Conservation (phyloP, 1,140 invertebrate genomes). For the Brachionus manjavacas region DNA sequence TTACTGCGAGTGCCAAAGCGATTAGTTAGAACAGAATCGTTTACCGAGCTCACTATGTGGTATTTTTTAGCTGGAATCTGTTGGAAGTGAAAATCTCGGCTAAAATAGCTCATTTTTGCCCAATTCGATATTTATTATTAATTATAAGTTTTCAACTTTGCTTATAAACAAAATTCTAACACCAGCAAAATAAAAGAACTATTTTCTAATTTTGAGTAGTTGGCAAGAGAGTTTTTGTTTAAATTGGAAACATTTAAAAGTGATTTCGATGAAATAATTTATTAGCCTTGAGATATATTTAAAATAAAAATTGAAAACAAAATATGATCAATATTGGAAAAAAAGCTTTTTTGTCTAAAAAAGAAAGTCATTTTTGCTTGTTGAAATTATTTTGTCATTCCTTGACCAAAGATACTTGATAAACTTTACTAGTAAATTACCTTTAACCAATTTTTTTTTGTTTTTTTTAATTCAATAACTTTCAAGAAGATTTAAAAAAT, state of each 20-base stretch:
- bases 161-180: neutral
- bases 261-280: neutral
- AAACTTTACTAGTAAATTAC: too few relatives aligned
- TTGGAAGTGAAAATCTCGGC: neutral
- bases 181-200: neutral
- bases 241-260: neutral
- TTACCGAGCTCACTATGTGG: neutral
- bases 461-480: too few relatives aligned
- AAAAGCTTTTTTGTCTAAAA: too few relatives aligned
- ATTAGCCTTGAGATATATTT: neutral
- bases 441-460: too few relatives aligned
- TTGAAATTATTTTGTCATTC: too few relatives aligned
- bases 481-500: too few relatives aligned
- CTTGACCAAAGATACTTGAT: too few relatives aligned
- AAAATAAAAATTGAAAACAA: neutral
- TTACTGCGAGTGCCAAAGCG: neutral
- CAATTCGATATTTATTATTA: neutral
- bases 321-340: neutral
- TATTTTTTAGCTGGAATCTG: neutral
- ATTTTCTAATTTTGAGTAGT: neutral
- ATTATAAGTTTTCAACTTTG: neutral
- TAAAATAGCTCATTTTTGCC: neutral
- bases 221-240: neutral
- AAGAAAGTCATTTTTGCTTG: neutral
- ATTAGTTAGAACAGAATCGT: constrained; percentile 3